Conservation (phyloP, 2,113 vertebrate species). For the Alligator sinensis region DNA sequence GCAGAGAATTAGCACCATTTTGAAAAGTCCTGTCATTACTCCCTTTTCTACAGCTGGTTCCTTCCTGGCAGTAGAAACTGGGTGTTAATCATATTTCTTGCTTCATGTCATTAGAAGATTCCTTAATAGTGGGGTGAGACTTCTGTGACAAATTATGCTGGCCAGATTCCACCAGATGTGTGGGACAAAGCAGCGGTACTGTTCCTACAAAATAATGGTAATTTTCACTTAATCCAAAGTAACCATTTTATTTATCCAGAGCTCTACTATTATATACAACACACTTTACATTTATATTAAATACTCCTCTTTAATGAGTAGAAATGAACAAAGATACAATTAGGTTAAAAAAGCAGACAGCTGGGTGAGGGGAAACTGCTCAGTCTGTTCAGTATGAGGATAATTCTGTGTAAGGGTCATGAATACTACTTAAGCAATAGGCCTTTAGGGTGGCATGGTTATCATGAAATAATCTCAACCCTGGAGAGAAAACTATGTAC, state of each 20-base stretch:
- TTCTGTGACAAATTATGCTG: background rate
- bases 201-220: background rate
- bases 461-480: constrained; percentile 64
- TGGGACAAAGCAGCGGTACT: background rate
- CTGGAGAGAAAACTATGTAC: constrained; percentile 60
- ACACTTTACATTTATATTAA: background rate
- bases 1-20: background rate
- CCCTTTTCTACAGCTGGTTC: background rate
- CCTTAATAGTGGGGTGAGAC: background rate
- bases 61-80: background rate
- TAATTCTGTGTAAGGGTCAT: constrained; percentile 43
- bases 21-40: background rate
- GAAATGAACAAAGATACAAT: background rate
- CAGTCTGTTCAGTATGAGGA: background rate
- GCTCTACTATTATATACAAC: background rate
- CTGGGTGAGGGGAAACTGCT: background rate
- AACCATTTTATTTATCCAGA: background rate
- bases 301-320: background rate
- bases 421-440: constrained; percentile 58
- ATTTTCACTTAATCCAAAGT: background rate
- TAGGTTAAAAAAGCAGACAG: constrained; percentile 9
- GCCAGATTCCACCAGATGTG: background rate
- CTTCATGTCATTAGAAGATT: background rate
- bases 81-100: background rate
- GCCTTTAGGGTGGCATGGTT: constrained; percentile 27